phyloP scores from a whole-genome alignment of 2,113 vertebrate species.

The Ornithorhynchus anatinus region DNA sequence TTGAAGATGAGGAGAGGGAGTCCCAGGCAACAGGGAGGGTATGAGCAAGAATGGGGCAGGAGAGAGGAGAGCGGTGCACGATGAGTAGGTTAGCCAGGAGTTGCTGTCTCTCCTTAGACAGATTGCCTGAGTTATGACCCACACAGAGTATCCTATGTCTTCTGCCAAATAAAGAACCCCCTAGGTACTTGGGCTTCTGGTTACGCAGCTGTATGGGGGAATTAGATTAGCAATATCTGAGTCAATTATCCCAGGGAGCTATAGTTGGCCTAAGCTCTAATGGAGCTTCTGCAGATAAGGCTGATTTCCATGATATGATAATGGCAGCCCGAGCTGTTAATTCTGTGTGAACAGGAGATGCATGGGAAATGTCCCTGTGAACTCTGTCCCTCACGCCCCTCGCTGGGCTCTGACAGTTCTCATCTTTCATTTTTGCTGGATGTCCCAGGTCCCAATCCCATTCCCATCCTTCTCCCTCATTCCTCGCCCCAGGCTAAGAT shows the following conservation, averaged over 20 bases:
- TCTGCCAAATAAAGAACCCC: conserved; percentile 59
- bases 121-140: conserved; percentile 54
- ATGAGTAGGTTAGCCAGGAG: too few relatives aligned
- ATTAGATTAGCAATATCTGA: conserved; percentile 72
- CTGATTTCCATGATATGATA: conserved; percentile 34
- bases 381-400: accelerated
- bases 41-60: too few relatives aligned
- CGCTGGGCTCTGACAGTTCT: not conserved
- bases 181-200: conserved; percentile 68
- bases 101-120: conserved; percentile 56
- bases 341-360: conserved; percentile 38
- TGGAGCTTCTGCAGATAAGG: conserved; percentile 63
- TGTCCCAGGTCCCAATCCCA: not conserved
- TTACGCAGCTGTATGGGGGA: conserved; percentile 61
- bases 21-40: too few relatives aligned
- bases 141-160: conserved; percentile 32
- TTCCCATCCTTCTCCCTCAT: not conserved
- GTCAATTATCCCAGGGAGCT: conserved; percentile 64
- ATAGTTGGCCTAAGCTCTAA: conserved; percentile 64
- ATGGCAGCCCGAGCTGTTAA: conserved; percentile 54
- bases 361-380: conserved; percentile 32
- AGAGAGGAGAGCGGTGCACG: too few relatives aligned
- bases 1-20: too few relatives aligned
- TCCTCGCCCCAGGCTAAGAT: conserved; percentile 21
- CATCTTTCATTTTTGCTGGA: accelerated